Percentiles rank a stretch among this genome's conserved stretches.
Evolutionary conservation across 2,888 invertebrate species (phyloP).

Genomic region (Adineta ricciae): DNA sequence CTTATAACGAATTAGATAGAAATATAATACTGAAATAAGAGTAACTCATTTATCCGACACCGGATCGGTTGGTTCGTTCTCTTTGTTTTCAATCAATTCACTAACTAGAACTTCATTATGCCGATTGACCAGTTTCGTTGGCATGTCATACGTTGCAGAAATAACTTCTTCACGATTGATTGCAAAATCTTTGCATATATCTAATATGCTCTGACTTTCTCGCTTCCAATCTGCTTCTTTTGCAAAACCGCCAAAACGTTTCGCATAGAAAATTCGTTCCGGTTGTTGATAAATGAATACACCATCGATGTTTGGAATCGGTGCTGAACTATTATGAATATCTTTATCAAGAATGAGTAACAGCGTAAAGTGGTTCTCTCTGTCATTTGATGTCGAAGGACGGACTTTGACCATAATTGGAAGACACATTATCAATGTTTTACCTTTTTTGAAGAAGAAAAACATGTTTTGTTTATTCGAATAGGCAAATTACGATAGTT

Average conservation of each 20-base stretch:
- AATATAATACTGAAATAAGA: not conserved
- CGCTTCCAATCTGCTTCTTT: conserved; percentile 28
- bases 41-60: too few species aligned
- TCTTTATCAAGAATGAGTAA: conserved; percentile 20
- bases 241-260: conserved; percentile 29
- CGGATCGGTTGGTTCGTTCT: not conserved
- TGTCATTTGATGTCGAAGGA: not conserved
- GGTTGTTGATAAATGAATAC: conserved; percentile 22
- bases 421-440: not conserved
- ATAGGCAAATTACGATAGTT: conserved; percentile 1
- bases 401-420: conserved; percentile 2
- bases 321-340: not conserved
- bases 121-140: conserved; percentile 25
- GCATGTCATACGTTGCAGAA: conserved; percentile 30
- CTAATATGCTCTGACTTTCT: conserved; percentile 23
- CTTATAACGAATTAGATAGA: not conserved
- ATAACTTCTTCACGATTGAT: conserved; percentile 11
- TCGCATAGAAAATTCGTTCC: conserved; percentile 24
- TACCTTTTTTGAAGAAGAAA: not conserved
- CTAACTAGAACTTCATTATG: conserved; percentile 28
- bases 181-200: not conserved
- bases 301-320: conserved; percentile 11
- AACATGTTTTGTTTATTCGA: not conserved
- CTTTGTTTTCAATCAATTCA: not conserved
- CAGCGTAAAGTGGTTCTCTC: conserved; percentile 26